phyloP scores from a whole-genome alignment of 2,888 invertebrate species.

The Danaus chrysippus region DNA sequence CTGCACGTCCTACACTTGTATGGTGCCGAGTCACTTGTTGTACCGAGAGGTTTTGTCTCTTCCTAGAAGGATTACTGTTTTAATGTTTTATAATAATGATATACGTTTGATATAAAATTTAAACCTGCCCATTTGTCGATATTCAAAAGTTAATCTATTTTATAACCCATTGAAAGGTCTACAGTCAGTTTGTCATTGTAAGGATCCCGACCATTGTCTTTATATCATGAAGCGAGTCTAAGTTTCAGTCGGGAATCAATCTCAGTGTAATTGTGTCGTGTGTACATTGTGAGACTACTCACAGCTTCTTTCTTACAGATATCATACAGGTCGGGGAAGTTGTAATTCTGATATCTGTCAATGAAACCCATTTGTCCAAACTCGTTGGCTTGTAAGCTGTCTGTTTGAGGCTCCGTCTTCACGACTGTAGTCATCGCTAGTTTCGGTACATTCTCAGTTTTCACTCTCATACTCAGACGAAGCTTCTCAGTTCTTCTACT shows the following conservation, averaged over 20 bases:
- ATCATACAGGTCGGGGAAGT: conserved; percentile 31
- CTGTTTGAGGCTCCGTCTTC: conserved; percentile 22
- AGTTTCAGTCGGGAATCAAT: not conserved
- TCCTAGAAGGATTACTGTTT: not conserved
- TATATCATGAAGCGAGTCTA: not conserved
- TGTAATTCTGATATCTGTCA: conserved; percentile 40
- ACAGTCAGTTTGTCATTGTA: too few relatives aligned
- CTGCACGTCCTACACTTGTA: conserved; percentile 56
- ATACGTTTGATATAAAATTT: too few relatives aligned
- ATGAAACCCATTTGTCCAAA: conserved; percentile 36
- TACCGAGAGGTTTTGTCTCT: not conserved
- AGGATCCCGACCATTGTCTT: too few relatives aligned
- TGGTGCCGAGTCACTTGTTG: conserved; percentile 38
- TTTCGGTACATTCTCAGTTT: conserved; percentile 33
- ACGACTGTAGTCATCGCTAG: conserved; percentile 19
- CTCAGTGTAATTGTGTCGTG: not conserved
- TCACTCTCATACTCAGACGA: conserved; percentile 38
- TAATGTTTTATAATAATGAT: not conserved
- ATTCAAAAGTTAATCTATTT: too few relatives aligned
- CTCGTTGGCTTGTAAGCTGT: conserved; percentile 21
- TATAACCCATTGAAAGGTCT: too few relatives aligned
- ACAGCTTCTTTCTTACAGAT: conserved; percentile 31
- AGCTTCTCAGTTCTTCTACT: conserved; percentile 51
- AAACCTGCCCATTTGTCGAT: too few relatives aligned
- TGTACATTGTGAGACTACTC: conserved; percentile 21